Evolutionary conservation across 53 echinoderm and acorn worm species (phyloP).

Genomic region (Actinopyga echinites): DNA sequence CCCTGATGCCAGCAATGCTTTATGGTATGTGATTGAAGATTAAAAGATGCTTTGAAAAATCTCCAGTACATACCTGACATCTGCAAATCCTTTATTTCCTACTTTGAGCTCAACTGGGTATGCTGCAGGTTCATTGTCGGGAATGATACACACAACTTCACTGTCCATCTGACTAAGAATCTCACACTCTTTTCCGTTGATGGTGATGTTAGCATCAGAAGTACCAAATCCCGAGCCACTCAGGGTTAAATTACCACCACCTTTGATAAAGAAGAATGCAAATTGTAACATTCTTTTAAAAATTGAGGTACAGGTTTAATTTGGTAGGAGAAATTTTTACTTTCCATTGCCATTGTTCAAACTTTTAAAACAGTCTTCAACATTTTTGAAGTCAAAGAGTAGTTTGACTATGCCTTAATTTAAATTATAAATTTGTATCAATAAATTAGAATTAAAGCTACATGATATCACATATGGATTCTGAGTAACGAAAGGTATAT

Average conservation of each 20-base stretch:
- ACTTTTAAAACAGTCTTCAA: too few species aligned
- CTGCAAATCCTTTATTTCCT: slow-evolving; percentile 69
- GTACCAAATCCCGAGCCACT: slow-evolving; percentile 62
- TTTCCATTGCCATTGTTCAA: too few species aligned
- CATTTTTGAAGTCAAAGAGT: too few species aligned
- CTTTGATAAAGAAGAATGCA: slow-evolving; percentile 19
- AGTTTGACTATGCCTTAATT: too few species aligned
- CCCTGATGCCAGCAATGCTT: too few species aligned
- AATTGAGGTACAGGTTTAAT: not conserved
- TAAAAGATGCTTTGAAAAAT: too few species aligned
- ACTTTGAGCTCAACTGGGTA: slow-evolving; percentile 52
- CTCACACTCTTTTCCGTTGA: slow-evolving; percentile 56
- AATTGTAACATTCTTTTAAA: not conserved
- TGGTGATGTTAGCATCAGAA: slow-evolving; percentile 56
- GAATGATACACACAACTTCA: slow-evolving; percentile 65
- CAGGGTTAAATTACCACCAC: slow-evolving; percentile 70
- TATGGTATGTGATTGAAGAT: too few species aligned
- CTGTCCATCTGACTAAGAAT: slow-evolving; percentile 50
- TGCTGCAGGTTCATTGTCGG: slow-evolving; percentile 60
- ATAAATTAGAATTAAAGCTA: too few species aligned
- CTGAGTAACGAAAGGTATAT: too few species aligned
- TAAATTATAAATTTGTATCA: too few species aligned
- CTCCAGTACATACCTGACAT: slow-evolving; percentile 50
- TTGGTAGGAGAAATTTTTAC: too few species aligned
- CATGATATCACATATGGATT: too few species aligned